Conservation (phyloP, 2,797 vertebrate genomes). For the Phataginus tetradactyla region DNA sequence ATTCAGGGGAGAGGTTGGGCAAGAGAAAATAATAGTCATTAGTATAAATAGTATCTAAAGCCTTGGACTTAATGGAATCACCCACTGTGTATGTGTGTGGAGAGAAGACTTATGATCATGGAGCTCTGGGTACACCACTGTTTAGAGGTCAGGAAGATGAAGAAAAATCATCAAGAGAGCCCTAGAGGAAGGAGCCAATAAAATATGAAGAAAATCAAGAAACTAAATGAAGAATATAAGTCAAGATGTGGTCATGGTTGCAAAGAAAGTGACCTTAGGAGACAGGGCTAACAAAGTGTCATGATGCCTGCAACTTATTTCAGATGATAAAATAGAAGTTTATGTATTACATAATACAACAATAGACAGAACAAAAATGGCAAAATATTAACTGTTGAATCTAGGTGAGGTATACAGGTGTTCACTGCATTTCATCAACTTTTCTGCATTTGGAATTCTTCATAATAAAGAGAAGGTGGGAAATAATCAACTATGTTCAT, state of each 20-base stretch:
- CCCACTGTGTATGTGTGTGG: neutral
- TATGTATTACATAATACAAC: neutral
- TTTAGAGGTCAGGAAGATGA: neutral
- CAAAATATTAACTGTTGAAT: slow-evolving; percentile 11
- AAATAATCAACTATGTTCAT: neutral
- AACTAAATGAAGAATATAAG: neutral
- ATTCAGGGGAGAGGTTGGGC: neutral
- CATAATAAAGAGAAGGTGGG: neutral
- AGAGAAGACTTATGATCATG: neutral
- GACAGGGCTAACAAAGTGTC: neutral
- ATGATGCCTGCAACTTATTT: neutral
- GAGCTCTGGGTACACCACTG: neutral
- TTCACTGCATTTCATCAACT: neutral
- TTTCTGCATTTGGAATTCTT: slow-evolving; percentile 39
- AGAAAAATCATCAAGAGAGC: neutral
- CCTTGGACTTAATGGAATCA: neutral
- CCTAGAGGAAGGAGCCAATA: neutral
- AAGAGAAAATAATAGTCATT: neutral
- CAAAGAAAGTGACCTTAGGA: slow-evolving; percentile 6
- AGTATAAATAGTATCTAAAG: neutral
- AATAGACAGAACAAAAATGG: neutral
- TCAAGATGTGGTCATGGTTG: neutral
- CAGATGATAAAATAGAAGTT: slow-evolving; percentile 5
- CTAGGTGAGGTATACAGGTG: neutral
- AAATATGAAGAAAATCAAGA: slow-evolving; percentile 15